Conservation (phyloP, 1,140 invertebrate species). For the Ceratina japonica region DNA sequence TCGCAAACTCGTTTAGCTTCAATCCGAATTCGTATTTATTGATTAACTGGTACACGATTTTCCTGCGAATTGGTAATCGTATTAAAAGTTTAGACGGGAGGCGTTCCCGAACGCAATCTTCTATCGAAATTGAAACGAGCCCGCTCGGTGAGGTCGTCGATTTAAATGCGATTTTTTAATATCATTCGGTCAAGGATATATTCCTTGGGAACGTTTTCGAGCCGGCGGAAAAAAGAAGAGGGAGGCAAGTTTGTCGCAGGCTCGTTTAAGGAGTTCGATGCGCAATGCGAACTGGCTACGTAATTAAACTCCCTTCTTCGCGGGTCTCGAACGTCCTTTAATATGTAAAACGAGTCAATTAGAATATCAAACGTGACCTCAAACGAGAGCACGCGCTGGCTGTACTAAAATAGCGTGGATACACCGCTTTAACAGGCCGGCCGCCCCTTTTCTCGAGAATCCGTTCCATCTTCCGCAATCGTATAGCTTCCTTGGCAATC, state of each 20-base stretch:
- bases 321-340: constrained; percentile 67
- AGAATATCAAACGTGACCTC: constrained; percentile 74
- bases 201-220: neutral
- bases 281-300: constrained; percentile 48
- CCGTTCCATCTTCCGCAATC: constrained; percentile 43
- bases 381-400: constrained; percentile 58
- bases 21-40: constrained; percentile 8
- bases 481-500: constrained; percentile 36
- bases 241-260: neutral
- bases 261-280: constrained; percentile 24
- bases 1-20: neutral
- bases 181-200: no score
- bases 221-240: neutral
- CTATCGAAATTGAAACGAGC: neutral
- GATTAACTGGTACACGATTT: constrained; percentile 8
- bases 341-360: constrained; percentile 73
- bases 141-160: neutral
- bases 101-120: neutral
- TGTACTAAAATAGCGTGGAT: constrained; percentile 55
- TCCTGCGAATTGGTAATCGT: neutral
- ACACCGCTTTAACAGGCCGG: constrained; percentile 18
- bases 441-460: neutral
- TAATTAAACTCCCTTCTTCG: constrained; percentile 70
- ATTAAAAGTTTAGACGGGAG: neutral
- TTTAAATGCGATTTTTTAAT: neutral